Evolutionary conservation across 2,113 vertebrate genomes (phyloP), one percentile per base, ranked within the genome.

Genomic region (Macrotus californicus): DNA sequence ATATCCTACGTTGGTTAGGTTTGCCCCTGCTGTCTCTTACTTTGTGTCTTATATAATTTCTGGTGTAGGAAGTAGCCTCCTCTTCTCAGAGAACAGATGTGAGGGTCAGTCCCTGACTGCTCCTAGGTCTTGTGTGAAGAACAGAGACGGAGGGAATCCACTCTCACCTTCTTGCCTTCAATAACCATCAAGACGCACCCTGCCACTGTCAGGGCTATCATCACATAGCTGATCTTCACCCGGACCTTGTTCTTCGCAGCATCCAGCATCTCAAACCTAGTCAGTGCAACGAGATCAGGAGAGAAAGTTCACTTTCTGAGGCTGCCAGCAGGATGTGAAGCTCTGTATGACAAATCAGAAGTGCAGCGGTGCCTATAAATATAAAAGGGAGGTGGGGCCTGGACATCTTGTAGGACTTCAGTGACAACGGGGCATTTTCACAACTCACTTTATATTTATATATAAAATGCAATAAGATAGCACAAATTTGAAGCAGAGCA

Each of bases 111-210:
- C 9, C 13, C 18, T 34, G 43, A 41, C n/a, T 76, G 89, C 89
- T 16, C 52, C 4, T 15, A 50, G 24, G 24, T 87, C 39, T 29
- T 24, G 36, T 26, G 52, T 76, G 91, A 83, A 85, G 67, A 15
- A 16, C 39, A 72, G 2, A 56, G 11, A 50, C 39, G 77, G 12
- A 79, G 48, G 18, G 64, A 70, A 39, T 46, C 16, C 31, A 14
- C 54, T 95, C 98, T 98, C 94, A 99, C 99, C 99, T 97, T 88
- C 98, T 99, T 99, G 50, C 99, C 99, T 89, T 96, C 15, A 29
- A 99, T 13, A 41, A 99, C 90, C 98, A 98, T 99, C 0, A 12
- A 0, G 10, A 99, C 0, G 89, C 99, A 99, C 56, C 98, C 98
- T 1, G 64, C 0, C n/a, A 99, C 56, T 2, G 99, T 99, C 93